These are phyloP conservation scores for Lophius americanus DNA, from an alignment of 2,797 vertebrate species.

Conservation along the genomic window DNA sequence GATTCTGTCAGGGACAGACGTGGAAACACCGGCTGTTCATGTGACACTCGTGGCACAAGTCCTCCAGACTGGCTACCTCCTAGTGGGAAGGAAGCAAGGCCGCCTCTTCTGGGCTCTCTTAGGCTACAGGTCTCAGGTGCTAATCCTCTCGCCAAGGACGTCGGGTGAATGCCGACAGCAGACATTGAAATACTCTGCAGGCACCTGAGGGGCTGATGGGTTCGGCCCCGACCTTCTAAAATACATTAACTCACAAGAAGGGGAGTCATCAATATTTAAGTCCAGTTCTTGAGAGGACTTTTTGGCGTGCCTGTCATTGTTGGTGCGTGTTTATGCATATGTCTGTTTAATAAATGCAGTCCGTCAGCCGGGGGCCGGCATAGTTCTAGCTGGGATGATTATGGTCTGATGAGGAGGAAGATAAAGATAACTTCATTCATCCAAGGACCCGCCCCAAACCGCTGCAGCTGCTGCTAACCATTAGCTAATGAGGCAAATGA, in stretches of 20 bases:
- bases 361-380: constrained; percentile 29
- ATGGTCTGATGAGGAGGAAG: constrained; percentile 51
- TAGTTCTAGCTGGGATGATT: constrained; percentile 50
- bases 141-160: constrained; percentile 2
- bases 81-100: constrained; percentile 14
- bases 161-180: constrained; percentile 11
- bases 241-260: constrained; percentile 37
- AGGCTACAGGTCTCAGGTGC: constrained; percentile 15
- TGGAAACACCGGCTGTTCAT: constrained; percentile 12
- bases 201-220: constrained; percentile 43
- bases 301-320: neutral
- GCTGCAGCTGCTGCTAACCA: constrained; percentile 61
- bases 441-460: constrained; percentile 12
- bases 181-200: constrained; percentile 20
- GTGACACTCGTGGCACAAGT: constrained; percentile 32
- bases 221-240: constrained; percentile 13
- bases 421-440: constrained; percentile 55
- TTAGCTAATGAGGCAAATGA: constrained; percentile 79
- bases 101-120: neutral
- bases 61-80: constrained; percentile 9
- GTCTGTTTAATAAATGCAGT: constrained; percentile 16
- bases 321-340: neutral
- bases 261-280: constrained; percentile 35
- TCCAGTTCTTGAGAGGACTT: constrained; percentile 9
- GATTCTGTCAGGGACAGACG: constrained; percentile 11